Evolutionary conservation across 2,113 vertebrate genomes (phyloP).

Genomic region (Suncus etruscus): DNA sequence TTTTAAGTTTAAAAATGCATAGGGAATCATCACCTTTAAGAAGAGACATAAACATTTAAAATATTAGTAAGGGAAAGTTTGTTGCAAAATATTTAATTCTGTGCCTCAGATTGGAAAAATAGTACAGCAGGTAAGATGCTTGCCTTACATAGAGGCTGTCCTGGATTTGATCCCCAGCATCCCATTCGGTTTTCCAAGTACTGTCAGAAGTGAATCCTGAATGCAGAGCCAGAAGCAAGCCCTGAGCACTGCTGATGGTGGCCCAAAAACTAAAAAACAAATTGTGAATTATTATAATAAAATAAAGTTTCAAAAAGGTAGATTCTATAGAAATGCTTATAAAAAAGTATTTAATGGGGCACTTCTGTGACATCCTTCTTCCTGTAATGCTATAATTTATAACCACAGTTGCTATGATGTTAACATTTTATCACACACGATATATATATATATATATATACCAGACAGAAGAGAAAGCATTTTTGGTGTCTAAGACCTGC

Average conservation of each 20-base stretch:
- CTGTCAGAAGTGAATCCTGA: too few species aligned
- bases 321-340: background rate
- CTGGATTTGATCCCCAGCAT: too few species aligned
- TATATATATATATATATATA: conserved; percentile 36
- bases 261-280: too few species aligned
- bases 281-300: background rate
- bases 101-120: background rate
- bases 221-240: too few species aligned
- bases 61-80: conserved; percentile 46
- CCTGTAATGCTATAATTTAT: background rate
- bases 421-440: background rate
- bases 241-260: too few species aligned
- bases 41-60: conserved; percentile 75
- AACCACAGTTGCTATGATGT: background rate
- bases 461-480: background rate
- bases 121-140: too few species aligned
- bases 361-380: background rate
- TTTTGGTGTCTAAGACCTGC: background rate
- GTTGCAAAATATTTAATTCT: conserved; percentile 28
- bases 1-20: conserved; percentile 80
- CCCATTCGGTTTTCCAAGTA: too few species aligned
- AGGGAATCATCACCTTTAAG: conserved; percentile 67
- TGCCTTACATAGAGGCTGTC: too few species aligned
- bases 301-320: background rate
- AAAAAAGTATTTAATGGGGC: background rate